phyloP scores from a whole-genome alignment of 2,888 invertebrate species.

The Gastracanthus pulcherrimus region DNA sequence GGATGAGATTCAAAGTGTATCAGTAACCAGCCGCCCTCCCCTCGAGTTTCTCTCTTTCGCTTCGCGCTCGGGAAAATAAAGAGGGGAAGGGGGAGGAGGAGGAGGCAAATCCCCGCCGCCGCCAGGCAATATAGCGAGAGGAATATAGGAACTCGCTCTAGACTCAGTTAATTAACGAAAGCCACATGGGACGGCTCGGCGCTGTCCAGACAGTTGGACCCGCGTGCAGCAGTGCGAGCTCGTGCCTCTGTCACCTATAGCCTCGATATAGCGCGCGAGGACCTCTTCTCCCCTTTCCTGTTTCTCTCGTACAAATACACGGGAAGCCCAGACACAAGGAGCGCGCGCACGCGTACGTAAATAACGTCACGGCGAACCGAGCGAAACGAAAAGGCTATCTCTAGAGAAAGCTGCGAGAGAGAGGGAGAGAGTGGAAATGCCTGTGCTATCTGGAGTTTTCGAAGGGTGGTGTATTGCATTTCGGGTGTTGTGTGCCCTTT shows the following conservation, averaged over 20 bases:
- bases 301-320: background rate
- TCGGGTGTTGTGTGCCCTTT: background rate
- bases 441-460: too few species aligned
- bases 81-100: background rate
- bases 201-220: background rate
- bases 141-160: constrained; percentile 63
- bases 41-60: background rate
- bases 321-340: background rate
- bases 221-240: background rate
- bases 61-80: background rate
- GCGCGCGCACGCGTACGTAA: constrained; percentile 21
- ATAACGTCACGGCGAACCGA: constrained; percentile 42
- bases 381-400: constrained; percentile 29
- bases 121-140: constrained; percentile 58
- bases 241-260: too few species aligned
- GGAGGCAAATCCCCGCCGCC: too few species aligned
- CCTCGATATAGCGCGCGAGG: too few species aligned
- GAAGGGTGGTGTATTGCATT: background rate
- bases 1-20: constrained; percentile 10
- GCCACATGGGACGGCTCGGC: constrained; percentile 71
- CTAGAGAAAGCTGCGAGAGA: background rate
- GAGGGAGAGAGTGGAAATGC: background rate
- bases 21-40: too few species aligned
- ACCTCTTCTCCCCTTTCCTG: too few species aligned
- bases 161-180: constrained; percentile 75